Conservation (phyloP, 2,113 vertebrate genomes). For the Bufo bufo region DNA sequence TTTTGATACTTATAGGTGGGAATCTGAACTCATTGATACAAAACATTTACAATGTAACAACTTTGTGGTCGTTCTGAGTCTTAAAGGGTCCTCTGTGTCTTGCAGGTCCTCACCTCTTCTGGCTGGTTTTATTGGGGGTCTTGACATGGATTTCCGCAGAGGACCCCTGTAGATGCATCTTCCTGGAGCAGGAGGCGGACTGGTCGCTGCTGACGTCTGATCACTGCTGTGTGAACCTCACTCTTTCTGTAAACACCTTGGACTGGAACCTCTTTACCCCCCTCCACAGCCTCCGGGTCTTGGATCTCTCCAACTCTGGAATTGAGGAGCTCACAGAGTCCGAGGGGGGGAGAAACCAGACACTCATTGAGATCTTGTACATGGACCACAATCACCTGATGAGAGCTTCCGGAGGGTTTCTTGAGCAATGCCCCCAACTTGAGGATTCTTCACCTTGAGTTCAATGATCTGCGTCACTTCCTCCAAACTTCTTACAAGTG, state of each 20-base stretch:
- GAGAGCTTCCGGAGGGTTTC: constrained; percentile 75
- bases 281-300: constrained; percentile 66
- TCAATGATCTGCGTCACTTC: constrained; percentile 76
- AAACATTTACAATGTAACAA: too few relatives aligned
- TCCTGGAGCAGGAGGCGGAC: constrained; percentile 64
- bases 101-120: not conserved
- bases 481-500: constrained; percentile 74
- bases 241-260: constrained; percentile 74
- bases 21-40: too few relatives aligned
- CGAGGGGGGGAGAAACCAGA: constrained; percentile 17
- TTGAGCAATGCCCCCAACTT: constrained; percentile 72
- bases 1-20: too few relatives aligned
- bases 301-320: constrained; percentile 81
- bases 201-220: constrained; percentile 58
- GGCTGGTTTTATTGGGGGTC: not conserved
- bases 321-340: constrained; percentile 66
- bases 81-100: not conserved
- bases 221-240: constrained; percentile 83
- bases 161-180: constrained; percentile 74
- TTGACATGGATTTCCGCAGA: constrained; percentile 20
- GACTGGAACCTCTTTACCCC: constrained; percentile 74
- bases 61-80: too few relatives aligned
- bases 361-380: constrained; percentile 71
- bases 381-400: constrained; percentile 76
- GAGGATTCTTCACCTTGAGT: constrained; percentile 75